Conservation (phyloP, 2,888 invertebrate species). For the Heliconius aoede region DNA sequence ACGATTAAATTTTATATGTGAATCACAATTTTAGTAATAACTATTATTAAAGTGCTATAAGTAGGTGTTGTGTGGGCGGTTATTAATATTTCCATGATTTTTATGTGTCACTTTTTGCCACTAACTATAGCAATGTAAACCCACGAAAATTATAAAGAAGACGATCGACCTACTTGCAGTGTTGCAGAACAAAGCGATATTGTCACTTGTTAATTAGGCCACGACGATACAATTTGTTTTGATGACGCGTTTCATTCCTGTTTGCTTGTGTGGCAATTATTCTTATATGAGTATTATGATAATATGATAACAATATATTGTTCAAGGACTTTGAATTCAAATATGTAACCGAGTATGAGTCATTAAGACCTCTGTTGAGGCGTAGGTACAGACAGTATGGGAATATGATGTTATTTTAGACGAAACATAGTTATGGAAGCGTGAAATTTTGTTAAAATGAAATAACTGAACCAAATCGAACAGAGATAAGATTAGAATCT, state of each 20-base stretch:
- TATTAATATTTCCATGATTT: conserved; percentile 18
- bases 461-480: conserved; percentile 28
- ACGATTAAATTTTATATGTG: not conserved
- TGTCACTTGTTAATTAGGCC: conserved; percentile 31
- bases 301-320: conserved; percentile 7
- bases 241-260: conserved; percentile 24
- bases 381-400: not conserved
- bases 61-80: conserved; percentile 27
- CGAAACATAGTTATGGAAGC: conserved; percentile 6
- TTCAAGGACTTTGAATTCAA: conserved; percentile 2
- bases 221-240: conserved; percentile 22
- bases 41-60: conserved; percentile 17
- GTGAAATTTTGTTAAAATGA: conserved; percentile 19
- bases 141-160: conserved; percentile 24
- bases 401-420: conserved; percentile 16
- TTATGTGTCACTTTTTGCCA: conserved; percentile 17
- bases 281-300: not conserved
- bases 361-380: not conserved
- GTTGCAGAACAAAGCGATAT: conserved; percentile 19
- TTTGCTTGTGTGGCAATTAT: conserved; percentile 7
- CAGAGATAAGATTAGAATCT: conserved; percentile 16
- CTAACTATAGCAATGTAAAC: not conserved
- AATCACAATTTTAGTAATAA: conserved; percentile 19
- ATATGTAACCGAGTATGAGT: conserved; percentile 6
- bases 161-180: conserved; percentile 28